Evolutionary conservation across 2,113 vertebrate species (phyloP).

Genomic region (Corynorhinus townsendii): DNA sequence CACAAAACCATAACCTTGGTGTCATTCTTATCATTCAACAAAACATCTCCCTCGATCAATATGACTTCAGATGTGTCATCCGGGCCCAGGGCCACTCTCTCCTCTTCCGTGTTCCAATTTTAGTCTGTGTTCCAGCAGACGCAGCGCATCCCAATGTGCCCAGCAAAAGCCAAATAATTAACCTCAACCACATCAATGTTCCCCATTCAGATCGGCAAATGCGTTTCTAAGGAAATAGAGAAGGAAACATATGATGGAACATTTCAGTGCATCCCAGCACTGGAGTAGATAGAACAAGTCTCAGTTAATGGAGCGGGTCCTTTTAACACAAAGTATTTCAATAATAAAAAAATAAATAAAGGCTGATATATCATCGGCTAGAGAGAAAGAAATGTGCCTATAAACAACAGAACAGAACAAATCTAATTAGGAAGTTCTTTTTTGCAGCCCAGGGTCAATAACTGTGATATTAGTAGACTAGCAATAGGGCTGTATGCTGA

Average conservation of each 20-base stretch:
- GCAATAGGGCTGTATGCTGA: background rate
- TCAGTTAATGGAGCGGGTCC: conserved; percentile 28
- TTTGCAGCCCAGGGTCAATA: conserved; percentile 31
- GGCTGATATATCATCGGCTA: background rate
- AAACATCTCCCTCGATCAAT: conserved; percentile 37
- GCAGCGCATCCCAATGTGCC: background rate
- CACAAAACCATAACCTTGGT: background rate
- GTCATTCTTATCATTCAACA: background rate
- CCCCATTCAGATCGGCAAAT: background rate
- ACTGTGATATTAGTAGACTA: background rate
- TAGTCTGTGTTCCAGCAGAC: background rate
- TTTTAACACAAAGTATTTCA: conserved; percentile 6
- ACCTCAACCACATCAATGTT: conserved; percentile 8
- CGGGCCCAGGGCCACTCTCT: background rate
- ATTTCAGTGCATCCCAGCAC: conserved; percentile 13
- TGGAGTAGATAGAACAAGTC: background rate
- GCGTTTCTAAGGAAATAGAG: conserved; percentile 50
- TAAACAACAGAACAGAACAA: background rate
- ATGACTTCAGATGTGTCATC: conserved; percentile 32
- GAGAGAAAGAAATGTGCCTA: background rate
- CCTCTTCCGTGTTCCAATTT: conserved; percentile 27
- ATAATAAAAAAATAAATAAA: background rate
- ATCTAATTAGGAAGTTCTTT: conserved; percentile 34
- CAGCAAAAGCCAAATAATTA: conserved; percentile 39
- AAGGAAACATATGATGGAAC: background rate